A percentile compares a stretch with the other conserved stretches of the same genome.
phyloP scores from a whole-genome alignment of 1,140 invertebrate genomes.

The Sogatella furcifera region DNA sequence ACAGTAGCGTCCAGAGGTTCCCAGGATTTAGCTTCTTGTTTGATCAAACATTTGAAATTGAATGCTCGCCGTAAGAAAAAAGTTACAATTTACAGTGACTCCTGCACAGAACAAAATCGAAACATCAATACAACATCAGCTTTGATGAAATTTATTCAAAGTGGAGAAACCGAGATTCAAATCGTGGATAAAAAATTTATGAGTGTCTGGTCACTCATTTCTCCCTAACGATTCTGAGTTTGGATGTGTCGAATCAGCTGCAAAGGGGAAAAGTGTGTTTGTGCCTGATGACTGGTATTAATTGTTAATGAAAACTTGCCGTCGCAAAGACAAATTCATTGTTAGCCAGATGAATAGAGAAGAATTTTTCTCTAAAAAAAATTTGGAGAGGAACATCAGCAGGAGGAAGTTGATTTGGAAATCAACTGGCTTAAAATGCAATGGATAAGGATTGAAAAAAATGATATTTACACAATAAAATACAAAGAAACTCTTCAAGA shows the following conservation, averaged over 20 bases:
- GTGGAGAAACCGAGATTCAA: background rate
- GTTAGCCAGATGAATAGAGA: background rate
- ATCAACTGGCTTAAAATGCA: constrained; percentile 1
- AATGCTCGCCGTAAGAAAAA: too few relatives aligned
- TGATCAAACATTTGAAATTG: too few relatives aligned
- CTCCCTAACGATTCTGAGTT: background rate
- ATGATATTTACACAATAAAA: background rate
- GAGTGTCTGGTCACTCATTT: background rate
- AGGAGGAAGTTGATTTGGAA: background rate
- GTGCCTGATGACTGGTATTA: background rate
- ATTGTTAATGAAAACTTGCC: background rate
- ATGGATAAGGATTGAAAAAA: background rate
- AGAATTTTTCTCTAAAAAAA: background rate
- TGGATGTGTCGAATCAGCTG: background rate
- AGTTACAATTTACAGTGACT: too few relatives aligned
- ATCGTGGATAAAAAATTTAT: background rate
- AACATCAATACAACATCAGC: background rate
- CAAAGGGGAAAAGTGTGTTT: background rate
- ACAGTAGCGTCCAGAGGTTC: too few relatives aligned
- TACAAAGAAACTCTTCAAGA: background rate
- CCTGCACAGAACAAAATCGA: background rate
- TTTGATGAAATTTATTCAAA: background rate
- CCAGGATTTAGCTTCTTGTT: too few relatives aligned
- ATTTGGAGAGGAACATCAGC: background rate
- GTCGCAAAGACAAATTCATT: background rate